Base-by-base conservation (phyloP, 2,888 invertebrate genomes). In the Anoncus sp. region DNA sequence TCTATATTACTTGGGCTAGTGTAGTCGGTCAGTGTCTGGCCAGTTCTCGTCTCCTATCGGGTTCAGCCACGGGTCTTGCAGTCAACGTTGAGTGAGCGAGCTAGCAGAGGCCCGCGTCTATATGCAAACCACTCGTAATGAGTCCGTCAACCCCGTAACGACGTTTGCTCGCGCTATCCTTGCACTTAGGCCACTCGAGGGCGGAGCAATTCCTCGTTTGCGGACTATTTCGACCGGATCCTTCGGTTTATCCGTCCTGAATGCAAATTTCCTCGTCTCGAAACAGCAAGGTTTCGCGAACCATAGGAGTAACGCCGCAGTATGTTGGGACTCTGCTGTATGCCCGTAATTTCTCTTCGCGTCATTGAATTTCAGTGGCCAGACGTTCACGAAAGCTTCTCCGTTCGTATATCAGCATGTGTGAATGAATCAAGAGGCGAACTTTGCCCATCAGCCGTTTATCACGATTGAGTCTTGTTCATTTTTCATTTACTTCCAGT, bases 91-190 rank as follows among this genome's bases (percentile, higher is more conserved):
- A 82, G 82, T 77, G 80, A 83, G 77, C 72, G 76, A 74, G 75
- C 80, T 40, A 59, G 40, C 45, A 3, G 16, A 80, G n/a, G 80
- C 81, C 81, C 85, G 85, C 86, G 85, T 90, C 89, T 90, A 90
- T 89, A 90, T 89, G 90, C 90, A 90, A 90, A 90, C 89, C 87
- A 86, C 83, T 85, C 83, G 87, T 91, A 91, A 90, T 90, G 90
- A 91, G 90, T 90, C 88, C 90, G 88, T 90, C 90, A 90, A 90
- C 89, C 90, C 88, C 84, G 86, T 89, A 90, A 90, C 87, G 87
- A 89, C 88, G 87, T 90, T 90, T 90, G 86, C 47, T n/a, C 65
- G 84, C 85, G 87, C 86, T 87, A 88, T 89, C 90, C 89, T 89
- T 88, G 90, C 88, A 89, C 90, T 89, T 89, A 87, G 88, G 79